phyloP scores from a whole-genome alignment of 2,888 invertebrate genomes.

The Diarsia mendica region DNA sequence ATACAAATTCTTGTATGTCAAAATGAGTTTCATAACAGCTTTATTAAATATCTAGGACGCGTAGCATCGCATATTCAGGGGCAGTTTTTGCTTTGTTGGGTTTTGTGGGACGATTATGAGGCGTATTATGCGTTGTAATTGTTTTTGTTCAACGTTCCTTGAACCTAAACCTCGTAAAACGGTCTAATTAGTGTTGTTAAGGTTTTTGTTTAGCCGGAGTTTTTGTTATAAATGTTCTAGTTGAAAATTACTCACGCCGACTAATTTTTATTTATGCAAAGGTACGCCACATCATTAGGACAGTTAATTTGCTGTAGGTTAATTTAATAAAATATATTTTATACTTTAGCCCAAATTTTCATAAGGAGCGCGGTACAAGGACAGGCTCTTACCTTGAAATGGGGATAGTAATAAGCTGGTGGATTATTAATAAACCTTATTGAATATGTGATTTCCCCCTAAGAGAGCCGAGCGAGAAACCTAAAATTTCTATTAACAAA shows the following conservation, averaged over 20 bases:
- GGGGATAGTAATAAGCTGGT: neutral
- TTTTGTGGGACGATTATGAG: constrained; percentile 44
- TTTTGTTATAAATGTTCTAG: constrained; percentile 20
- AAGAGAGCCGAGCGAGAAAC: neutral
- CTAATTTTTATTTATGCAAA: constrained; percentile 12
- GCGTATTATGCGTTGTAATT: constrained; percentile 45
- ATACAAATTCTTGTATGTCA: constrained; percentile 57
- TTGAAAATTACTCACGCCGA: neutral
- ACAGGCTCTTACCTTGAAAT: neutral
- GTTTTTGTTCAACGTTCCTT: constrained; percentile 49
- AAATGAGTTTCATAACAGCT: constrained; percentile 66
- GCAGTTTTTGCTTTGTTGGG: constrained; percentile 64
- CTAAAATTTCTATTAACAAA: too few relatives aligned
- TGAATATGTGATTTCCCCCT: neutral
- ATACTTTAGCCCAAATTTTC: neutral
- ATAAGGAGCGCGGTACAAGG: neutral
- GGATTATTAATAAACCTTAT: neutral
- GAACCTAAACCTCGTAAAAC: constrained; percentile 40
- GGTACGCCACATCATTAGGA: neutral
- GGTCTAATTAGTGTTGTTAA: constrained; percentile 36
- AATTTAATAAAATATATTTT: neutral
- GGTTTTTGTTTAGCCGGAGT: constrained; percentile 40
- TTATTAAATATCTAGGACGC: constrained; percentile 65
- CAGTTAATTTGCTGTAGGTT: neutral
- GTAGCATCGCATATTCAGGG: constrained; percentile 49